Conservation (phyloP, 2,888 invertebrate species). For the Dorcus hopei region DNA sequence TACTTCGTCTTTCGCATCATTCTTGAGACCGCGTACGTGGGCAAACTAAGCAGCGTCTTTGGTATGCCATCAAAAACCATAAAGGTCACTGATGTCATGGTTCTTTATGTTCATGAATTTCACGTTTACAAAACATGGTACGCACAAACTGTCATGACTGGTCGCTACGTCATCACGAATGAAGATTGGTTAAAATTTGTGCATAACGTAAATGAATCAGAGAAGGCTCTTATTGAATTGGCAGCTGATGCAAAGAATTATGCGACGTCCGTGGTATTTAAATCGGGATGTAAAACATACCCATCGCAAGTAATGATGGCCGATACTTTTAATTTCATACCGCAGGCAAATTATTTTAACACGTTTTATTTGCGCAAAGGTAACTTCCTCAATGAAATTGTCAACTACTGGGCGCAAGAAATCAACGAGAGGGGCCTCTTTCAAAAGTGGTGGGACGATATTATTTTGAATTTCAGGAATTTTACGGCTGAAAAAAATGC, state of each 20-base stretch:
- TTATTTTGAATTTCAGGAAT: slow-evolving; percentile 14
- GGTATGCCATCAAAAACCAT: slow-evolving; percentile 11
- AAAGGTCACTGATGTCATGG: slow-evolving; percentile 7
- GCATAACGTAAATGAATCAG: slow-evolving; percentile 10
- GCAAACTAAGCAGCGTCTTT: slow-evolving; percentile 29
- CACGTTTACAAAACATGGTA: slow-evolving; percentile 7
- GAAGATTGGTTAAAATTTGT: slow-evolving; percentile 7
- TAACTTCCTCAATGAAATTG: slow-evolving; percentile 17
- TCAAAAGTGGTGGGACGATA: slow-evolving; percentile 26
- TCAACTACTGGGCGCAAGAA: slow-evolving; percentile 25
- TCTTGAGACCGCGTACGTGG: slow-evolving; percentile 25
- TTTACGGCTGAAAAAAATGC: slow-evolving; percentile 2
- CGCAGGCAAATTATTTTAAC: slow-evolving; percentile 13
- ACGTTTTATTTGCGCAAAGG: slow-evolving; percentile 24
- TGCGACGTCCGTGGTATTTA: slow-evolving; percentile 12
- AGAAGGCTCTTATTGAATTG: slow-evolving; percentile 12
- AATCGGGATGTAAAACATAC: slow-evolving; percentile 15
- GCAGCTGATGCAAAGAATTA: slow-evolving; percentile 12
- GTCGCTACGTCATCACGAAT: slow-evolving; percentile 3
- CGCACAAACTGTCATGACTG: slow-evolving; percentile 6
- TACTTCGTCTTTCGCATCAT: slow-evolving; percentile 21
- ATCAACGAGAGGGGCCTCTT: slow-evolving; percentile 28
- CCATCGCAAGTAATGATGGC: slow-evolving; percentile 10
- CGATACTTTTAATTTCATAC: slow-evolving; percentile 4
- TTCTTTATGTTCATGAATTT: slow-evolving; percentile 9